Evolutionary conservation across 1,140 invertebrate species (phyloP).

Genomic region (Monomorium pharaonis): DNA sequence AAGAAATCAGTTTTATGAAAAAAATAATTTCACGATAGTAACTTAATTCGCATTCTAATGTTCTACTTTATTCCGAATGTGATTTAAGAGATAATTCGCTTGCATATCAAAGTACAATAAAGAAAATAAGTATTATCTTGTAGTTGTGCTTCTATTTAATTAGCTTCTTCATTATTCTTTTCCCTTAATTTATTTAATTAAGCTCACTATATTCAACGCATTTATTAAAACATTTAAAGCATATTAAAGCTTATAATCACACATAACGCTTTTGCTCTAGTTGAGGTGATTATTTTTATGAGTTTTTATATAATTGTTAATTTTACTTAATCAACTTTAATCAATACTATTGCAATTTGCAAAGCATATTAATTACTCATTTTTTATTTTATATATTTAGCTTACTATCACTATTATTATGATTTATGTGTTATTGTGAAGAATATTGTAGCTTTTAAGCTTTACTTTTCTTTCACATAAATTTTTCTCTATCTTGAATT

Average conservation of each 20-base stretch:
- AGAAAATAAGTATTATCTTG: not conserved
- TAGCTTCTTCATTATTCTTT: not conserved
- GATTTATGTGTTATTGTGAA: not conserved
- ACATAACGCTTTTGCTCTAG: not conserved
- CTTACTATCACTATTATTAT: not conserved
- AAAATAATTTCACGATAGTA: not conserved
- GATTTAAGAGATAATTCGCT: not conserved
- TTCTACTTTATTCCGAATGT: not conserved
- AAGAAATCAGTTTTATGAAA: not conserved
- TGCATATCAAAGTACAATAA: not conserved
- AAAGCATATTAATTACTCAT: constrained; percentile 2
- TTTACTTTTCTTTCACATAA: not conserved
- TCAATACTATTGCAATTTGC: not conserved
- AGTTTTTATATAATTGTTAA: not conserved
- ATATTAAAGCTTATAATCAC: too few species aligned
- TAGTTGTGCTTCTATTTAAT: not conserved
- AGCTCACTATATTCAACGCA: not conserved
- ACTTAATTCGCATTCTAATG: not conserved
- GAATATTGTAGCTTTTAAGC: not conserved
- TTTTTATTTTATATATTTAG: not conserved
- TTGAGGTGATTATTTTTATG: not conserved
- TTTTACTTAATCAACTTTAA: not conserved
- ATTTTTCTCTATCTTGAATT: constrained; percentile 5
- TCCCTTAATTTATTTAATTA: not conserved
- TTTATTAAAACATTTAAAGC: not conserved